phyloP scores from a whole-genome alignment of 2,888 invertebrate genomes.

The Bellardia bayeri region DNA sequence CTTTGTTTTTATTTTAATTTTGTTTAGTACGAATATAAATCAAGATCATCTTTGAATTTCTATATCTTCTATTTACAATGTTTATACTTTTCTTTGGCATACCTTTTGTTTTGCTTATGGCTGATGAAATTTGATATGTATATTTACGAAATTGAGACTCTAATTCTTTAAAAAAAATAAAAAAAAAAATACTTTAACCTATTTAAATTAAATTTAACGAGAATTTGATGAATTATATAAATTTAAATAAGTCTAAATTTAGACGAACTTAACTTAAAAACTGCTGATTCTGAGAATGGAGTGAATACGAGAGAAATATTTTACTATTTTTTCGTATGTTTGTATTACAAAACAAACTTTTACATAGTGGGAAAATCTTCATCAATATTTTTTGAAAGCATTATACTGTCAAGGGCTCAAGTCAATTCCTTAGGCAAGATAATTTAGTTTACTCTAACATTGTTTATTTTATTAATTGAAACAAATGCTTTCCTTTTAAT shows the following conservation, averaged over 20 bases:
- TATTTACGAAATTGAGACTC: background rate
- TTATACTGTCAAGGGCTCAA: background rate
- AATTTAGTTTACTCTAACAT: conserved; percentile 8
- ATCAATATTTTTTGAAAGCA: background rate
- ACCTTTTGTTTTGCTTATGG: conserved; percentile 24
- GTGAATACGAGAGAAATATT: too few species aligned
- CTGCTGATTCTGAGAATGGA: too few species aligned
- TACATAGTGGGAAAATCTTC: background rate
- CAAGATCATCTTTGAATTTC: conserved; percentile 14
- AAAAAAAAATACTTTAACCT: background rate
- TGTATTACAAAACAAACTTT: too few species aligned
- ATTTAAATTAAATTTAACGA: conserved; percentile 11
- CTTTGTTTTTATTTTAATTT: conserved; percentile 37
- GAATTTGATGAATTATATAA: conserved; percentile 12
- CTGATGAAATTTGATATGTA: conserved; percentile 54
- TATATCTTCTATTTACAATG: too few species aligned
- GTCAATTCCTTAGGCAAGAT: background rate
- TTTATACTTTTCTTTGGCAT: background rate
- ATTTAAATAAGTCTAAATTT: background rate
- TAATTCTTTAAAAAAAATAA: background rate
- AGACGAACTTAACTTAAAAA: too few species aligned
- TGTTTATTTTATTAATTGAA: conserved; percentile 66
- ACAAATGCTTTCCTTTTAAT: conserved; percentile 37
- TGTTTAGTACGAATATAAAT: conserved; percentile 11
- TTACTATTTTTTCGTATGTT: too few species aligned